Base-by-base conservation (phyloP, 2,888 invertebrate genomes). In the Adelognathus sp. region DNA sequence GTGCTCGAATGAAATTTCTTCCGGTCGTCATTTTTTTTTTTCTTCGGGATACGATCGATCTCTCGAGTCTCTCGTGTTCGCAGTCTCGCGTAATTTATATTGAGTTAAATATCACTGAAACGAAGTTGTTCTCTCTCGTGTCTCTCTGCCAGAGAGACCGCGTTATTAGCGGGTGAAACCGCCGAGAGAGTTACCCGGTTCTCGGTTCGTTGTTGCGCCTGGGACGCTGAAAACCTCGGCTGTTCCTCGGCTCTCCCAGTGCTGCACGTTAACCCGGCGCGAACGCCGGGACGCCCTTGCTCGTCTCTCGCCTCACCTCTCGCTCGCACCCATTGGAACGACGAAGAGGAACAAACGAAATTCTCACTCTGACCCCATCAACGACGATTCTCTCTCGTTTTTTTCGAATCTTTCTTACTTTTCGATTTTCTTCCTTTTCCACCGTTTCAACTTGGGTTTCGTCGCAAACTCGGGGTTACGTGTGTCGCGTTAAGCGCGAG, bases 211-310 rank as follows among this genome's bases (percentile, higher is more conserved):
- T 56, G 71, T 76, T 56, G 71, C 75, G 76, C 76, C 71, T 71
- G 76, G 73, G 58, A 73, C 60, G 61, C n/a, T n/a, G n/a, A n/a
- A 77, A 72, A 61, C 66, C 67, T 61, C 61, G 63, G 72, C 24
- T 63, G 64, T 80, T 77, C 63, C 9, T 24, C 18, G 52, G 29
- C 75, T 81, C 76, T 76, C 70, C 79, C 78, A 79, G 79, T 76
- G 76, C 71, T 81, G 69, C 79, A 79, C 76, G 81, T 81, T 81
- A 79, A 79, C 79, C 79, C 81, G 79, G 79, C 72, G 71, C 67
- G 79, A 76, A 79, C 76, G 67, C 79, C 74, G 71, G 76, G 71
- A 60, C 73, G 69, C 73, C 70, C 66, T 76, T 67, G 60, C 56
- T 54, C 60, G 52, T 63, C 44, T 52, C 46, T 56, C 44, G 29